phyloP scores from a whole-genome alignment of 2,797 vertebrate genomes.

The Botia kubotai region DNA sequence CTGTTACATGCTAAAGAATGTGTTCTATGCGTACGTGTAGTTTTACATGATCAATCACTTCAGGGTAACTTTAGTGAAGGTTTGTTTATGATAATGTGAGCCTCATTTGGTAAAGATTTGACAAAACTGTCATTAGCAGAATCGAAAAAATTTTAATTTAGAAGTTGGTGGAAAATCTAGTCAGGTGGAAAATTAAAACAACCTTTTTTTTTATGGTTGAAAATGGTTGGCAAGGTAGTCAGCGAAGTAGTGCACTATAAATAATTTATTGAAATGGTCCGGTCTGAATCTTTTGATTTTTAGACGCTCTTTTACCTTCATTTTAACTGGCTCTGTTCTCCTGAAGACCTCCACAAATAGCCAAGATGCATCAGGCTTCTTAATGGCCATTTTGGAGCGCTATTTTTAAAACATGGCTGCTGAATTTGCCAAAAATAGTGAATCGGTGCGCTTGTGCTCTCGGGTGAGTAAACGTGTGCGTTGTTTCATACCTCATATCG shows the following conservation, averaged over 20 bases:
- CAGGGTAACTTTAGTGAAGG: not conserved
- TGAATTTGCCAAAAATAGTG: not conserved
- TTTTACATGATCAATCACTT: not conserved
- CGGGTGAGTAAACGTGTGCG: not conserved
- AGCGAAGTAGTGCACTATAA: constrained; percentile 1
- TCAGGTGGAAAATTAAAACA: not conserved
- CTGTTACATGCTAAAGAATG: no score
- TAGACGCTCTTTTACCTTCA: not conserved
- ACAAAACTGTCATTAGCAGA: no score
- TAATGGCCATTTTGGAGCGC: constrained; percentile 8
- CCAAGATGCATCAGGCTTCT: not conserved
- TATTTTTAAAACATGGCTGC: not conserved
- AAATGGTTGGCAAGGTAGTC: not conserved
- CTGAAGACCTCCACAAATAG: not conserved
- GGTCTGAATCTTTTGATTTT: not conserved
- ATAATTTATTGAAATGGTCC: constrained; percentile 2
- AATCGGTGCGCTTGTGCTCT: not conserved
- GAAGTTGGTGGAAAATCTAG: not conserved
- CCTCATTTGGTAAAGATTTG: not conserved
- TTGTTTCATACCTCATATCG: constrained; percentile 1
- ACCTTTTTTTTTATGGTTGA: not conserved
- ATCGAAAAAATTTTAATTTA: not conserved
- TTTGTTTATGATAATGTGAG: not conserved
- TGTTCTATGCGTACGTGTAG: no score
- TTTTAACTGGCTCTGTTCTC: not conserved